A percentile compares a stretch with the other conserved stretches of the same genome.
Conservation (phyloP, 2,113 vertebrate genomes). For the Cochlearius cochlearius region DNA sequence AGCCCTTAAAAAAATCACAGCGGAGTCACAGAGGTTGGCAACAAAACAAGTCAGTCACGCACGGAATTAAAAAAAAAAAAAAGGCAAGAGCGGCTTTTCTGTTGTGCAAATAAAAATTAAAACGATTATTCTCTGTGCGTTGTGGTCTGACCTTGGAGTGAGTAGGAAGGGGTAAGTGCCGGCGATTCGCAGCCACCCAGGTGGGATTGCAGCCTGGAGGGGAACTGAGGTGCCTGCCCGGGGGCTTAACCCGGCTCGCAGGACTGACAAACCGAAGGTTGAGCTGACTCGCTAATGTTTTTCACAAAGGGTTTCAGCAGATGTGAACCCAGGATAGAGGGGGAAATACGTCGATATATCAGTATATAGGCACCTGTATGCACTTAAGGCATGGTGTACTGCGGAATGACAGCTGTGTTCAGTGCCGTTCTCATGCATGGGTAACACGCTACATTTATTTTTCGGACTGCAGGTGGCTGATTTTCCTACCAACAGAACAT, state of each 20-base stretch:
- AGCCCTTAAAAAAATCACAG: neutral
- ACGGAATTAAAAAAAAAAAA: neutral
- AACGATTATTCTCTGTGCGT: neutral
- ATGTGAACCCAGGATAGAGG: neutral
- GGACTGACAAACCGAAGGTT: neutral
- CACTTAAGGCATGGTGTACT: no score
- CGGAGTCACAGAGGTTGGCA: neutral
- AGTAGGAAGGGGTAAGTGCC: neutral
- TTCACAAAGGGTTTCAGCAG: neutral
- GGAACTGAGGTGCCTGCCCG: neutral
- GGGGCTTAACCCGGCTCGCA: neutral
- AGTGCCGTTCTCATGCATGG: no score
- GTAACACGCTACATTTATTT: no score
- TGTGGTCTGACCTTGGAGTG: neutral
- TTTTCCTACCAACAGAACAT: no score
- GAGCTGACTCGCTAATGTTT: neutral
- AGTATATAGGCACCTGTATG: no score
- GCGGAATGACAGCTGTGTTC: no score
- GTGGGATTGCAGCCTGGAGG: neutral
- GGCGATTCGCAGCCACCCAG: neutral
- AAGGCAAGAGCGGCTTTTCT: neutral
- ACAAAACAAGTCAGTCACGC: neutral
- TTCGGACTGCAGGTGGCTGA: no score
- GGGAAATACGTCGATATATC: no score
- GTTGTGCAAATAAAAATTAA: neutral